These are phyloP conservation scores for Arvicanthis niloticus DNA, from an alignment of 2,113 vertebrate species.

Conservation along the genomic window DNA sequence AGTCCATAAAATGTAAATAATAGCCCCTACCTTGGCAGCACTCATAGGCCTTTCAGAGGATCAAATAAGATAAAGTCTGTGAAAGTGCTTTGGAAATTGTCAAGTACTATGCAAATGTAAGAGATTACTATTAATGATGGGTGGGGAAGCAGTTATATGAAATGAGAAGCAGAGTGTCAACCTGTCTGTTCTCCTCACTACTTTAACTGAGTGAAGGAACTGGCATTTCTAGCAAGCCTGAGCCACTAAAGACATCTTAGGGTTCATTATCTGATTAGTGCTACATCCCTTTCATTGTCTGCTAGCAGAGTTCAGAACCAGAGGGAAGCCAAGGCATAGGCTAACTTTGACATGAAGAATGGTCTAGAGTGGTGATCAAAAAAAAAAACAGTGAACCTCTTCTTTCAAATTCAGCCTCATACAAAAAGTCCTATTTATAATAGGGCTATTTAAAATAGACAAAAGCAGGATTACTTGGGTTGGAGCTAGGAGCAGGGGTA, in stretches of 20 bases:
- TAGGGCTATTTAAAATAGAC: background rate
- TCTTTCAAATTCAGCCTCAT: slow-evolving; percentile 48
- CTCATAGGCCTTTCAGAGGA: slow-evolving; percentile 64
- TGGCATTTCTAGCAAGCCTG: slow-evolving; percentile 30
- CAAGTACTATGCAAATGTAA: slow-evolving; percentile 73
- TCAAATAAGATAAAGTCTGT: slow-evolving; percentile 76
- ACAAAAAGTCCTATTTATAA: slow-evolving; percentile 36
- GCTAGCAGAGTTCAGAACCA: slow-evolving; percentile 39
- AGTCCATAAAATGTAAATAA: slow-evolving; percentile 78
- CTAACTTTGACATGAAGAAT: slow-evolving; percentile 37
- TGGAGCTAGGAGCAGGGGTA: background rate
- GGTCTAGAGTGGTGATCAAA: background rate
- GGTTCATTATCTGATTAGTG: slow-evolving; percentile 31
- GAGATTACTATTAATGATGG: slow-evolving; percentile 75
- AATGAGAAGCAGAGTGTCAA: slow-evolving; percentile 33
- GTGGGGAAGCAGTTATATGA: slow-evolving; percentile 50
- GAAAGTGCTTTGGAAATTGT: slow-evolving; percentile 75
- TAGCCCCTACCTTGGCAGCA: slow-evolving; percentile 54
- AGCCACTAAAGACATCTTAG: slow-evolving; percentile 12
- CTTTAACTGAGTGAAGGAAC: slow-evolving; percentile 22
- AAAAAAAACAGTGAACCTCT: background rate
- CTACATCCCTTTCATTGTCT: background rate
- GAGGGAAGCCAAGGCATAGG: slow-evolving; percentile 27
- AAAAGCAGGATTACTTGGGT: background rate
- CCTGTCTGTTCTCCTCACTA: slow-evolving; percentile 34